Base-by-base conservation (phyloP, 1,140 invertebrate species). In the Monomorium pharaonis region DNA sequence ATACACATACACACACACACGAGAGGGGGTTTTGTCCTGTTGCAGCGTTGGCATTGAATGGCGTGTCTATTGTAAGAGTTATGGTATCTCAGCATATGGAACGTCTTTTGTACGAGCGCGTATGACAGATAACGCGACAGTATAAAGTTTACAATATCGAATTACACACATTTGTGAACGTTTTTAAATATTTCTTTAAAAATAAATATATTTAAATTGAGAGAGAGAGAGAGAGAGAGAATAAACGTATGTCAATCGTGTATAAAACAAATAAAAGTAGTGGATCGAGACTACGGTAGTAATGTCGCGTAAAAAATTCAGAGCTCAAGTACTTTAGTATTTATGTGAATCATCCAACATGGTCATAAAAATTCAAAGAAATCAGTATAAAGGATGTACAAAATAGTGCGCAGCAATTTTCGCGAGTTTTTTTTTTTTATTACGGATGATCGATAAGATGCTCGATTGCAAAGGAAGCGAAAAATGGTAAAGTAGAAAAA, bases 401-500 rank as follows among this genome's bases (percentile, higher is more conserved):
- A 33, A 30, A 49, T 16, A 18, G 42, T 9, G 51, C 18, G 75
- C 33, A 56, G 69, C 69, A 49, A 33, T 86, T 56, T 67, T 47
- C 24, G 70, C 27, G 42, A 33, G 67, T 89, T 67, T 10, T 44
- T 67, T 47, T 74, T 77, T 84, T 89, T 86, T 80, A 72, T 81
- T 51, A 56, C 27, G 85, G 60, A 90, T 90, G 89, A 90, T 90
- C 85, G 89, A 90, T 90, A 80, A 44, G 88, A 49, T 18, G 56
- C n/a, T 78, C 87, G 88, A 88, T 89, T 80, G 88, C 86, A 75
- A 74, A 80, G 33, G 16, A 47, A 49, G 37, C 54, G 76, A 65
- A 67, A 85, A 90, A 86, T 87, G 60, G 81, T 56, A 91, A 92
- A 95, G 94, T 95, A 94, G 92, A 95, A 94, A 94, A 93, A 93